Evolutionary conservation across 2,888 invertebrate genomes (phyloP).

Genomic region (Escarpia spicata): DNA sequence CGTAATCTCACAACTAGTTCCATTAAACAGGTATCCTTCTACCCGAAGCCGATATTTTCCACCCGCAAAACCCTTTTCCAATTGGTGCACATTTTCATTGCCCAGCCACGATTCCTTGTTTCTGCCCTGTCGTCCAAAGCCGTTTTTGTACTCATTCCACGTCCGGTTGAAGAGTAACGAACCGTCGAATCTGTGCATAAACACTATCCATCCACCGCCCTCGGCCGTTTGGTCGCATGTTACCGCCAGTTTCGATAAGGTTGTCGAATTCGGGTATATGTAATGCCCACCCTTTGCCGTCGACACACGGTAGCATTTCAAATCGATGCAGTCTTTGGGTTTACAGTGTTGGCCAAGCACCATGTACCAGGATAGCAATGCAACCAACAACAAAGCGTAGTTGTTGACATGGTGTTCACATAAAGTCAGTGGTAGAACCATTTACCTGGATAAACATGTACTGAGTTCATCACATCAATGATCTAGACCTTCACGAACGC

Average conservation of each 20-base stretch:
- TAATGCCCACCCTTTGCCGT: neutral
- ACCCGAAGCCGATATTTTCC: neutral
- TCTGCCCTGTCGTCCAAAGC: neutral
- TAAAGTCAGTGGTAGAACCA: too few species aligned
- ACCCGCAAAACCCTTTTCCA: neutral
- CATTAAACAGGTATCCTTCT: neutral
- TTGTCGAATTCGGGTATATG: neutral
- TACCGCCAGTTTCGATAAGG: neutral
- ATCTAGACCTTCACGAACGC: too few species aligned
- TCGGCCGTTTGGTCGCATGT: neutral
- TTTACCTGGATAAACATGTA: too few species aligned
- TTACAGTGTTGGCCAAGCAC: neutral
- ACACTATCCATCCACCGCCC: neutral
- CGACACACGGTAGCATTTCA: neutral
- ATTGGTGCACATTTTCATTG: neutral
- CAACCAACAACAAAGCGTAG: neutral
- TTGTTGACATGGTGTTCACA: too few species aligned
- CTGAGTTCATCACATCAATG: too few species aligned
- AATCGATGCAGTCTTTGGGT: constrained; percentile 6
- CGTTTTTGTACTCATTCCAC: neutral
- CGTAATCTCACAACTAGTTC: neutral
- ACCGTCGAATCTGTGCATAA: neutral
- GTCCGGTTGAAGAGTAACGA: neutral
- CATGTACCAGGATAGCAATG: neutral
- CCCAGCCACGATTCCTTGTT: neutral